A percentile compares a stretch with the other conserved stretches of the same genome.
These are phyloP conservation scores for Enteromius unitaeniatus DNA, from an alignment of 2,797 vertebrate species.

Conservation along the genomic window DNA sequence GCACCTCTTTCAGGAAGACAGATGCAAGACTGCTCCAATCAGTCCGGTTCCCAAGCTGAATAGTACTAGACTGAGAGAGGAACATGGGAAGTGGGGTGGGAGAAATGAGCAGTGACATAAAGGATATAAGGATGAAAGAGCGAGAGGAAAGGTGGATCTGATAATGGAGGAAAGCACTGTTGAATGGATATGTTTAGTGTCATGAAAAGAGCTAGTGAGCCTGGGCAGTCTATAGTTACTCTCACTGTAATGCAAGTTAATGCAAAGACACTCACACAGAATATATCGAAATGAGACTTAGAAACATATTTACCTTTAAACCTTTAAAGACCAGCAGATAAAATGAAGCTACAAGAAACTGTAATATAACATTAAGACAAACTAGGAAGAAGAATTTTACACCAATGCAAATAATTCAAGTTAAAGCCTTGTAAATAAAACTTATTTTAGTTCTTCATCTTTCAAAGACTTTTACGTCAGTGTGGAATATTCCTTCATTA, in stretches of 20 bases:
- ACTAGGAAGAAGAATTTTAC: neutral
- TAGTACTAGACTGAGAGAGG: constrained; percentile 26
- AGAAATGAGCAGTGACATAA: constrained; percentile 52
- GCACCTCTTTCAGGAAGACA: constrained; percentile 75
- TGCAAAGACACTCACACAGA: neutral
- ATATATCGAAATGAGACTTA: neutral
- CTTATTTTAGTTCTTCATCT: neutral
- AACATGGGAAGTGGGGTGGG: constrained; percentile 42
- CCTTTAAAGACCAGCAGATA: neutral
- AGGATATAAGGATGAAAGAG: constrained; percentile 43
- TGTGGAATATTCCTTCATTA: neutral
- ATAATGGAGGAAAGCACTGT: constrained; percentile 30
- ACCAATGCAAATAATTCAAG: neutral
- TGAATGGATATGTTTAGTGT: constrained; percentile 21
- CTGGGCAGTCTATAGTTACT: constrained; percentile 14
- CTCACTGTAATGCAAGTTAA: neutral
- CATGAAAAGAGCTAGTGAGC: constrained; percentile 18
- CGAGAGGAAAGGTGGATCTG: constrained; percentile 51
- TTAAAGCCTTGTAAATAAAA: neutral
- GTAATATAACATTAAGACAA: neutral
- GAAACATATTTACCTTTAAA: neutral
- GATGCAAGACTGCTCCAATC: constrained; percentile 69
- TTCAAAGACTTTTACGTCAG: neutral
- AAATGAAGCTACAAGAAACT: neutral
- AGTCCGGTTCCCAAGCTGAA: constrained; percentile 59